phyloP scores from a whole-genome alignment of 2,888 invertebrate genomes.

The Euproctis similis region DNA sequence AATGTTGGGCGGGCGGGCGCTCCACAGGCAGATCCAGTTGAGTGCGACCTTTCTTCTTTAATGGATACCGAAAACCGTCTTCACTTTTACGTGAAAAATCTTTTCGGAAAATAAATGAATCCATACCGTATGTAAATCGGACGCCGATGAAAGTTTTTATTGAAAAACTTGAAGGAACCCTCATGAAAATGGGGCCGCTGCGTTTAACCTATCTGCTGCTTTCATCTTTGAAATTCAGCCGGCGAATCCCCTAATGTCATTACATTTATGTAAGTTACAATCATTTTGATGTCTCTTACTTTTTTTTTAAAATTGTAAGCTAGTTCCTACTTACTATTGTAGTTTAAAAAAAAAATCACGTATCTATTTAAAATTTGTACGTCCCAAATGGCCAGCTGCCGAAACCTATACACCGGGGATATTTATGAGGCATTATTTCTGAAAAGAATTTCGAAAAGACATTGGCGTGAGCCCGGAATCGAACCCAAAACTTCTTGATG shows the following conservation, averaged over 20 bases:
- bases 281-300: conserved; percentile 17
- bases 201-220: conserved; percentile 58
- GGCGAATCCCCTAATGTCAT: conserved; percentile 44
- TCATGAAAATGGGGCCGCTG: conserved; percentile 68
- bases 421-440: too few relatives aligned
- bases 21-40: conserved; percentile 31
- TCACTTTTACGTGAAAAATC: conserved; percentile 63
- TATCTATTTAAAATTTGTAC: too few relatives aligned
- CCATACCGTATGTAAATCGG: conserved; percentile 72
- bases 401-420: too few relatives aligned
- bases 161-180: conserved; percentile 74
- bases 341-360: too few relatives aligned
- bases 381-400: too few relatives aligned
- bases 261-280: conserved; percentile 31
- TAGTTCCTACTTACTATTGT: too few relatives aligned
- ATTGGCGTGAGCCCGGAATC: too few relatives aligned
- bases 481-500: too few relatives aligned
- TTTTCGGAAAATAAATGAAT: conserved; percentile 70
- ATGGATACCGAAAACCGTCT: conserved; percentile 62
- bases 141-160: conserved; percentile 70
- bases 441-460: too few relatives aligned
- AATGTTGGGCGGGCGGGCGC: conserved; percentile 25
- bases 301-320: too few relatives aligned
- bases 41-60: conserved; percentile 58
- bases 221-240: conserved; percentile 53